phyloP scores from a whole-genome alignment of 2,797 vertebrate species.

The Psittacula echo region DNA sequence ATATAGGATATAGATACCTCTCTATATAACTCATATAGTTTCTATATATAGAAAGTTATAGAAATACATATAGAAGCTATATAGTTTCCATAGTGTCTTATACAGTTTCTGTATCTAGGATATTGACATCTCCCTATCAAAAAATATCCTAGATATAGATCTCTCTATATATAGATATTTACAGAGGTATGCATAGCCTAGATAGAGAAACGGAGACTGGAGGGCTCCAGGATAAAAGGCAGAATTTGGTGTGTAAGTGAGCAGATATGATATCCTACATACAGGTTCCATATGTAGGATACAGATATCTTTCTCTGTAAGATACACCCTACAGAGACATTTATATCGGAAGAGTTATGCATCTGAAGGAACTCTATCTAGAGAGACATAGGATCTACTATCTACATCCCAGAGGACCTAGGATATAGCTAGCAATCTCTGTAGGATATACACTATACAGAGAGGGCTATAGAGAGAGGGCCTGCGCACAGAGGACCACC shows the following conservation, averaged over 20 bases:
- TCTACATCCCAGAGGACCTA: neutral
- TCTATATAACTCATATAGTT: neutral
- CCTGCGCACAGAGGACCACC: conserved; percentile 26
- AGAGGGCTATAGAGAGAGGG: neutral
- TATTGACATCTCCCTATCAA: neutral
- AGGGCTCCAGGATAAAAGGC: neutral
- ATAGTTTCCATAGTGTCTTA: neutral
- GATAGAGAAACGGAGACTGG: neutral
- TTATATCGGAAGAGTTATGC: neutral
- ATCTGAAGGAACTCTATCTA: neutral
- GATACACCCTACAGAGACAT: neutral
- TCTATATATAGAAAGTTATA: neutral
- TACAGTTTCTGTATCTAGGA: neutral
- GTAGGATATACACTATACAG: neutral
- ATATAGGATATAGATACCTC: neutral
- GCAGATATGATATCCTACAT: neutral
- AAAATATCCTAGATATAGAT: neutral
- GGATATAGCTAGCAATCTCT: neutral
- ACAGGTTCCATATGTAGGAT: neutral
- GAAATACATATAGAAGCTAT: neutral
- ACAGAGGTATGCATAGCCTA: neutral
- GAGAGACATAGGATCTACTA: neutral
- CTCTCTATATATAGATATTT: neutral
- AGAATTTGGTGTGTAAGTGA: neutral
- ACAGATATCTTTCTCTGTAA: neutral